Evolutionary conservation across 2,797 vertebrate species (phyloP).

Genomic region (Psittacula echo): DNA sequence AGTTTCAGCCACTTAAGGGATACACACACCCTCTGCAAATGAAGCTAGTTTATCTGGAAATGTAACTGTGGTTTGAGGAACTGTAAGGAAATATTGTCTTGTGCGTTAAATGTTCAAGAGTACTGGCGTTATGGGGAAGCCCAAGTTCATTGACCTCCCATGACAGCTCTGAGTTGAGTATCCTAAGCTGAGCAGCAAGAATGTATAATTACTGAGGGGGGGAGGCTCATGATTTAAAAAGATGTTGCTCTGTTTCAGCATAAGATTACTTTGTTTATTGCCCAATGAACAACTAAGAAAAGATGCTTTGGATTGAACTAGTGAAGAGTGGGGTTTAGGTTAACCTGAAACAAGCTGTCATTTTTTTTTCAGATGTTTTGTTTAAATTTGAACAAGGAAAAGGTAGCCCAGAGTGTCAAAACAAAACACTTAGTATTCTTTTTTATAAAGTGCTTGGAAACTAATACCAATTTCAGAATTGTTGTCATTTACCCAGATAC

Average conservation of each 20-base stretch:
- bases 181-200: not conserved
- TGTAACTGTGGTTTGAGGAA: not conserved
- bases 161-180: not conserved
- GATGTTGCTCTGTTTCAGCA: not conserved
- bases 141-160: not conserved
- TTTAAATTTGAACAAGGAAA: not conserved
- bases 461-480: not conserved
- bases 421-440: not conserved
- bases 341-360: not conserved
- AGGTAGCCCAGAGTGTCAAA: not conserved
- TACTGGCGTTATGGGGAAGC: not conserved
- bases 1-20: not conserved
- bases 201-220: not conserved
- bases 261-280: not conserved
- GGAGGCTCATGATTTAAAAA: accelerated
- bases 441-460: not conserved
- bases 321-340: not conserved
- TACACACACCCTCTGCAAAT: not conserved
- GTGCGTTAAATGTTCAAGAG: not conserved
- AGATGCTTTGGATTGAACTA: not conserved
- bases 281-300: not conserved
- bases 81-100: not conserved
- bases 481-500: not conserved
- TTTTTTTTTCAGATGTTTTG: not conserved
- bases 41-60: not conserved